Conservation (phyloP, 2,888 invertebrate species). For the Cataglyphis cursor region DNA sequence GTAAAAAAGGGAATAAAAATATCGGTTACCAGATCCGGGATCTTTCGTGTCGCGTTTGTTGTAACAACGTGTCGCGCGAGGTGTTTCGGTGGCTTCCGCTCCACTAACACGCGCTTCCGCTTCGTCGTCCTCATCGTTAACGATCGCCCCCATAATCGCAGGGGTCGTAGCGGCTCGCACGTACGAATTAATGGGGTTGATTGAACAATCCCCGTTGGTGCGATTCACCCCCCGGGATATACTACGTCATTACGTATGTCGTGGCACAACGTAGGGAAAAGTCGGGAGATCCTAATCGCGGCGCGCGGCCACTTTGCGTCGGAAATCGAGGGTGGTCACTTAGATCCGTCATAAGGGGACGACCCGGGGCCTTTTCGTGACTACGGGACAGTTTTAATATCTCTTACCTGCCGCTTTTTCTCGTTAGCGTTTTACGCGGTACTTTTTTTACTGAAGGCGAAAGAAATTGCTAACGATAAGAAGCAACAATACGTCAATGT, state of each 20-base stretch:
- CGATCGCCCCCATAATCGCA: slow-evolving; percentile 47
- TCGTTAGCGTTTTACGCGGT: slow-evolving; percentile 11
- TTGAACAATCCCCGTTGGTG: slow-evolving; percentile 63
- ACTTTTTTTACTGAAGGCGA: background rate
- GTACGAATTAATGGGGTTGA: slow-evolving; percentile 66
- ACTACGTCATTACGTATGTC: slow-evolving; percentile 31
- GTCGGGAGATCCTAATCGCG: slow-evolving; percentile 83
- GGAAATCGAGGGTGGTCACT: slow-evolving; percentile 85
- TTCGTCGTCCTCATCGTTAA: slow-evolving; percentile 42
- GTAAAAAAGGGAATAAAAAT: background rate
- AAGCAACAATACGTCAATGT: background rate
- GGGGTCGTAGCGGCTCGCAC: slow-evolving; percentile 49
- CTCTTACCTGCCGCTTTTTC: slow-evolving; percentile 34
- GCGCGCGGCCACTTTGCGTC: slow-evolving; percentile 84
- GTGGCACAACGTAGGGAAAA: slow-evolving; percentile 37
- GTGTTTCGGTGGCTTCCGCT: slow-evolving; percentile 32
- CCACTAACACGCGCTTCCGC: slow-evolving; percentile 34
- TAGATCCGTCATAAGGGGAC: slow-evolving; percentile 83
- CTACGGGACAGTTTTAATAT: slow-evolving; percentile 54
- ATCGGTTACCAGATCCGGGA: slow-evolving; percentile 39
- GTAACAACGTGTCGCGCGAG: slow-evolving; percentile 24
- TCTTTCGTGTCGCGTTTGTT: background rate
- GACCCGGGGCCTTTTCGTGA: slow-evolving; percentile 65
- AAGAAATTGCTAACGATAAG: background rate
- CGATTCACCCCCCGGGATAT: slow-evolving; percentile 41